These are phyloP conservation scores for Leptinotarsa haldemani DNA, from an alignment of 2,888 invertebrate species.

Conservation along the genomic window DNA sequence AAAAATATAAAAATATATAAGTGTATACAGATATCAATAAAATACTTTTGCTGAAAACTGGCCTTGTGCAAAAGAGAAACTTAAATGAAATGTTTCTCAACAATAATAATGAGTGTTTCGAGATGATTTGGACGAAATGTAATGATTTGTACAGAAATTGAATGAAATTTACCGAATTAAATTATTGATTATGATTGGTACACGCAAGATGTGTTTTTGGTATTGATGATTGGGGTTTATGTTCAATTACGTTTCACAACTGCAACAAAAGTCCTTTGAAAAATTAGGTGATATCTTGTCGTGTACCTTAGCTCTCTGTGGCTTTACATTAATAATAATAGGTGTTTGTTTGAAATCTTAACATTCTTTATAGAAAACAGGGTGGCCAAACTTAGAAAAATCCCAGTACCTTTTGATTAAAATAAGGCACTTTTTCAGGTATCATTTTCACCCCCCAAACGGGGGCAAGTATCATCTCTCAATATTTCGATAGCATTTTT, in stretches of 20 bases:
- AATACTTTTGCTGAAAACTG: conserved; percentile 34
- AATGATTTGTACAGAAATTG: background rate
- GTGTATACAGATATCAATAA: conserved; percentile 27
- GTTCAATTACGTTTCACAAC: background rate
- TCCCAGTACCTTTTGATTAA: no score
- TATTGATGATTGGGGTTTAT: background rate
- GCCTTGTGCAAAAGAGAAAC: background rate
- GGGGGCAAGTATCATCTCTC: no score
- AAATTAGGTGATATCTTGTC: background rate
- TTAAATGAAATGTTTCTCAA: background rate
- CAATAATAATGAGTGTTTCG: background rate
- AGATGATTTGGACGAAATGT: background rate
- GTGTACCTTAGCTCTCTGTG: conserved; percentile 16
- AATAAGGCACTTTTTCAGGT: no score
- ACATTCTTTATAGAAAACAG: background rate
- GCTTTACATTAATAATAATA: background rate
- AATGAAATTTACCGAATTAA: background rate
- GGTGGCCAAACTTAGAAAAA: no score
- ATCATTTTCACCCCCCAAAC: no score
- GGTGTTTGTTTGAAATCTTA: background rate
- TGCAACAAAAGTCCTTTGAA: background rate
- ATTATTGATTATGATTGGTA: background rate
- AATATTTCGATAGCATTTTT: no score
- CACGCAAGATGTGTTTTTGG: conserved; percentile 2
- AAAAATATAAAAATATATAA: conserved; percentile 36